Percentiles rank a stretch among this genome's conserved stretches.
Conservation (phyloP, 2,888 invertebrate genomes). For the Neoaliturus tenellus region DNA sequence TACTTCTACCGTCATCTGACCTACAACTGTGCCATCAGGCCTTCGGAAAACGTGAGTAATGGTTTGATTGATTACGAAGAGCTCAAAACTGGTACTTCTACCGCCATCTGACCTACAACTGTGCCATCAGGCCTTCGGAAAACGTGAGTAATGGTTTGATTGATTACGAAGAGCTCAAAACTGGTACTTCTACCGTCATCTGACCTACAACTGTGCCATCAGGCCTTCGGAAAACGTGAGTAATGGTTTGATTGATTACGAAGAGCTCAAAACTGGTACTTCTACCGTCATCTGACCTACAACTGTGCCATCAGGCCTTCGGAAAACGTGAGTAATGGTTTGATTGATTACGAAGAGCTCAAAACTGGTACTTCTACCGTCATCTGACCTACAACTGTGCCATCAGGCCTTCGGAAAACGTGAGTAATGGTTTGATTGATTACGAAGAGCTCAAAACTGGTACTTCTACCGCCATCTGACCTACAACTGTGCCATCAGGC, state of each 20-base stretch:
- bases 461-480: not conserved
- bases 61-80: no score
- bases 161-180: no score
- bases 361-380: slow-evolving; percentile 15
- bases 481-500: slow-evolving; percentile 21
- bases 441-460: no score
- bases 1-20: not conserved
- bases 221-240: slow-evolving; percentile 2
- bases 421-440: no score
- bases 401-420: slow-evolving; percentile 3
- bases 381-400: not conserved
- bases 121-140: slow-evolving; percentile 1
- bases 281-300: not conserved
- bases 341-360: no score
- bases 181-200: slow-evolving; percentile 4
- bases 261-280: slow-evolving; percentile 27
- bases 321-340: not conserved
- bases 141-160: not conserved
- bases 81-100: slow-evolving; percentile 20
- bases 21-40: slow-evolving; percentile 21
- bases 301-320: slow-evolving; percentile 18
- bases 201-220: slow-evolving; percentile 4
- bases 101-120: not conserved
- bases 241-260: no score
- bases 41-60: not conserved